phyloP scores from a whole-genome alignment of 1,140 invertebrate genomes.

The Aporrectodea caliginosa region DNA sequence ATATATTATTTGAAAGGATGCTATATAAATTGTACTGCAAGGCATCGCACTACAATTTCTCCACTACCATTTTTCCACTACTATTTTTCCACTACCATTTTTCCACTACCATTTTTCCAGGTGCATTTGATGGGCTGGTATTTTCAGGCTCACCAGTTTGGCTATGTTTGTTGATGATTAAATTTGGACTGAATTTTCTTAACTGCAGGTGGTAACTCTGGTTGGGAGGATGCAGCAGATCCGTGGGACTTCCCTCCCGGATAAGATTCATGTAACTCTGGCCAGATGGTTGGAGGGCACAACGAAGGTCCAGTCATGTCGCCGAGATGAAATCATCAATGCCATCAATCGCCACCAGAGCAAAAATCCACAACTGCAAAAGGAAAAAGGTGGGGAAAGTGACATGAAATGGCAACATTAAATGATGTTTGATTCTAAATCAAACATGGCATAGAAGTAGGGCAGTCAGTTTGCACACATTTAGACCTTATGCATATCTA shows the following conservation, averaged over 20 bases:
- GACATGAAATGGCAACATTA: background rate
- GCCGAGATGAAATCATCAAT: slow-evolving; percentile 21
- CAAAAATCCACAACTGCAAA: slow-evolving; percentile 26
- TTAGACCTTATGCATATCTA: no score
- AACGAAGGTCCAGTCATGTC: slow-evolving; percentile 15
- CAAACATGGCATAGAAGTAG: background rate
- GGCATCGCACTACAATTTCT: no score
- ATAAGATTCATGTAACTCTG: background rate
- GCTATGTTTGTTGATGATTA: no score
- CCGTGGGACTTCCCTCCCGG: background rate
- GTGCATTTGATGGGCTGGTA: no score
- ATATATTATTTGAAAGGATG: no score
- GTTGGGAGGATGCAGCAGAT: slow-evolving; percentile 18
- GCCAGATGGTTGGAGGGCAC: slow-evolving; percentile 1
- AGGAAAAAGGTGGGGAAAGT: slow-evolving; percentile 16
- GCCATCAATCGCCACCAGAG: slow-evolving; percentile 19
- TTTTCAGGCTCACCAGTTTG: no score
- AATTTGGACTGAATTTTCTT: background rate
- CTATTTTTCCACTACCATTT: no score
- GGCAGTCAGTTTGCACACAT: no score
- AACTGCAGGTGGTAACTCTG: slow-evolving; percentile 1
- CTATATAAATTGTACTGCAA: no score
- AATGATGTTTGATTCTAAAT: background rate
- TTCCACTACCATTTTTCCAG: no score
- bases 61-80: no score